Evolutionary conservation across 2,113 vertebrate species (phyloP), one percentile per base, ranked within the genome.

Genomic region (Okapia johnstoni): DNA sequence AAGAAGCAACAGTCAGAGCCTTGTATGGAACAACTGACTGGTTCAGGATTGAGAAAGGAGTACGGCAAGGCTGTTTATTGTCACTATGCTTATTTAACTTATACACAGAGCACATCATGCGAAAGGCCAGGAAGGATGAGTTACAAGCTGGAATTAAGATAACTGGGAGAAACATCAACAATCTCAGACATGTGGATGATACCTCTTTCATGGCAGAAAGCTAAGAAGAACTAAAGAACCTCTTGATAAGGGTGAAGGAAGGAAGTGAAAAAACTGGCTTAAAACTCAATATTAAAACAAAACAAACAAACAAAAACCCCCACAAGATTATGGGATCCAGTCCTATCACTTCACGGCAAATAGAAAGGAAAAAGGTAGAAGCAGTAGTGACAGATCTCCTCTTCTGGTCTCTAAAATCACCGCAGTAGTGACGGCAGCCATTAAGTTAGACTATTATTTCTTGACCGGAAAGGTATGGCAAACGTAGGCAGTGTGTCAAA

Each of bases 51-150:
- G n/a, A 70, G 19, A 40, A 70, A 40, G 10, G n/a, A 70, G n/a
- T 40, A 70, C 40, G 9, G 40, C 19, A 70, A 70, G 19, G n/a
- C n/a, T 70, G n/a, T 21, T 40, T 70, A 12, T 6, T 70, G n/a
- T 11, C n/a, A 36, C 19, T n/a, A 36, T 36, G n/a, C 36, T 12
- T 70, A 70, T 70, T 70, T 70, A 36, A 36, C 63, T 66, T 66
- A 9, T 5, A 66, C 33, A n/a, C 7, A 70, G n/a, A 70, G n/a
- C 17, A 3, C 19, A 70, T 70, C n/a, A 12, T 36, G n/a, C 0
- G 0, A 21, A 36, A 36, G 63, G n/a, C n/a, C 63, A 70, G 63
- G 63, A 5, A 11, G 17, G 63, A 70, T 70, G 63, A 70, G n/a
- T 70, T 36, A 21, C 0, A 0, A 70, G 17, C 9, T 70, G 9